Percentiles rank a stretch among this genome's conserved stretches.
Conservation (phyloP, 2,113 vertebrate species). For the Eptatretus burgeri region DNA sequence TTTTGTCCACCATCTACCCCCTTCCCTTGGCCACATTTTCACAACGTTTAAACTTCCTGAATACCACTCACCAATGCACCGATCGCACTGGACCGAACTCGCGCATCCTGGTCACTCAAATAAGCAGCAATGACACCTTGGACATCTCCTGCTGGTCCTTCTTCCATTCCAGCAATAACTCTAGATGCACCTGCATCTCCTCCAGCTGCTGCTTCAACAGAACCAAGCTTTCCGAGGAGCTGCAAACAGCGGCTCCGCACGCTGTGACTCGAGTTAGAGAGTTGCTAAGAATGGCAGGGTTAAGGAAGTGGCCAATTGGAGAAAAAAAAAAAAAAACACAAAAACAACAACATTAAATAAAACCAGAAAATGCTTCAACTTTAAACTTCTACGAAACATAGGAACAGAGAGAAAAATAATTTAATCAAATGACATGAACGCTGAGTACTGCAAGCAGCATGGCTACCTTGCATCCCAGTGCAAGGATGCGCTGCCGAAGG, state of each 20-base stretch:
- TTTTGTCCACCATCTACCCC: no score
- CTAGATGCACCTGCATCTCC: constrained; percentile 20
- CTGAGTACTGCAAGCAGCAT: not conserved
- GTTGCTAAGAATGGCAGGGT: constrained; percentile 22
- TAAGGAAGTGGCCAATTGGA: not conserved
- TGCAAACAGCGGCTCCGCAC: constrained; percentile 82
- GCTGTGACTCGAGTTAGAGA: constrained; percentile 57
- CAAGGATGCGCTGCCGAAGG: constrained; percentile 35
- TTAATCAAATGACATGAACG: not conserved
- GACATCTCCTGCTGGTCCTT: constrained; percentile 26
- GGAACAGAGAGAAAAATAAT: not conserved
- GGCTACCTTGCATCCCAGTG: constrained; percentile 65
- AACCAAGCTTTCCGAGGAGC: constrained; percentile 55
- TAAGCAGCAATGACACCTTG: constrained; percentile 75
- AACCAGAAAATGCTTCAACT: not conserved
- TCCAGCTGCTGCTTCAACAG: constrained; percentile 24
- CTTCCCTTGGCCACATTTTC: no score
- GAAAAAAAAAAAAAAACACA: no score
- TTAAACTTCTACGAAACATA: no score
- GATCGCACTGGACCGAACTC: constrained; percentile 65
- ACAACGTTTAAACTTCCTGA: no score
- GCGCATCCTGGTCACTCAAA: constrained; percentile 68
- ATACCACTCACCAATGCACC: constrained; percentile 51
- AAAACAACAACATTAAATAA: no score
- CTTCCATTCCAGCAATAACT: constrained; percentile 15